Percentiles rank a stretch among this genome's conserved stretches.
Conservation (phyloP, 2,888 invertebrate species). For the Nephrocerus scutellatus region DNA sequence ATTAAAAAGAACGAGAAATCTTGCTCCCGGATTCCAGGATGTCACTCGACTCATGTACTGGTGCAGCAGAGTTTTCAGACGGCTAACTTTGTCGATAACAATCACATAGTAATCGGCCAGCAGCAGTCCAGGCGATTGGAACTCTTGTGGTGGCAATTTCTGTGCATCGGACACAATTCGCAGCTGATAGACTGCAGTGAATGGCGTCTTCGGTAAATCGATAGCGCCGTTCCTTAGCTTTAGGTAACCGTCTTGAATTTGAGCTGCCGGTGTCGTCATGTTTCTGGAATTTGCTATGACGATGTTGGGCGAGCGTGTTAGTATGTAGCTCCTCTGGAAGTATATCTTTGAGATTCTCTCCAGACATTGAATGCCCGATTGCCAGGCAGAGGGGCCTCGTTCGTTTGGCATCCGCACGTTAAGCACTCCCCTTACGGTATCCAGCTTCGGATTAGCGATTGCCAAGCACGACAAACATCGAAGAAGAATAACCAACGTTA, state of each 20-base stretch:
- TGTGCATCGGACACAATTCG: slow-evolving; percentile 33
- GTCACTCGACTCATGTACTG: slow-evolving; percentile 30
- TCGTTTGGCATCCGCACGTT: slow-evolving; percentile 33
- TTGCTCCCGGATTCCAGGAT: slow-evolving; percentile 45
- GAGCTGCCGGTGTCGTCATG: slow-evolving; percentile 41
- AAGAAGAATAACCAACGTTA: too few species aligned
- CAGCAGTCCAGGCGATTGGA: slow-evolving; percentile 21
- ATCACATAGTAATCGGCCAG: slow-evolving; percentile 40
- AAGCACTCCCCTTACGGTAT: slow-evolving; percentile 32
- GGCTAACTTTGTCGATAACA: slow-evolving; percentile 32
- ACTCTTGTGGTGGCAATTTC: slow-evolving; percentile 23
- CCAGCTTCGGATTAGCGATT: slow-evolving; percentile 35
- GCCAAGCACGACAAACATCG: background rate
- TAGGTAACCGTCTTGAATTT: slow-evolving; percentile 39
- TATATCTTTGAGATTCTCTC: slow-evolving; percentile 34
- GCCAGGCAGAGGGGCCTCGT: slow-evolving; percentile 33
- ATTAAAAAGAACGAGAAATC: slow-evolving; percentile 41
- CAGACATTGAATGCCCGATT: slow-evolving; percentile 37
- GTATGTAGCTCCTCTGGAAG: slow-evolving; percentile 29
- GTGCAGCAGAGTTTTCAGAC: slow-evolving; percentile 27
- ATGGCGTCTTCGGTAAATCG: slow-evolving; percentile 7
- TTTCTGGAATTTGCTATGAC: slow-evolving; percentile 34
- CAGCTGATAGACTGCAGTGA: slow-evolving; percentile 26
- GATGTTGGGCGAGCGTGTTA: slow-evolving; percentile 36
- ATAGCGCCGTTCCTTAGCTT: slow-evolving; percentile 35